phyloP scores from a whole-genome alignment of 1,140 invertebrate genomes.

The Aplysia californica region DNA sequence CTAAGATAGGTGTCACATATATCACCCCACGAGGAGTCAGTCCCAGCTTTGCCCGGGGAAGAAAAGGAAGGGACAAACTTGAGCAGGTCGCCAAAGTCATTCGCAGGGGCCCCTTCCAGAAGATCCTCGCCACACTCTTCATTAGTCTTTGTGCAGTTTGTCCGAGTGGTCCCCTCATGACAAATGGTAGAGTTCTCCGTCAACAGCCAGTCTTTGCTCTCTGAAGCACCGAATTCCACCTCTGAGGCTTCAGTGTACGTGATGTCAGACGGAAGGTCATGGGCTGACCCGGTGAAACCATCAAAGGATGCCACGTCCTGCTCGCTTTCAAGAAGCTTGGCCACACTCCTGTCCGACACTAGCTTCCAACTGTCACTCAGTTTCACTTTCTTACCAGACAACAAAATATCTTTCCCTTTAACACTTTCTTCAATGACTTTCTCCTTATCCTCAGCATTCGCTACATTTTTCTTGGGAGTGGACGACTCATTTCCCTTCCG shows the following conservation, averaged over 20 bases:
- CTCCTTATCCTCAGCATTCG: too few species aligned
- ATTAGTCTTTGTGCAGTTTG: background rate
- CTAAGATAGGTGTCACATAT: conserved; percentile 26
- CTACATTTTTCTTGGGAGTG: too few species aligned
- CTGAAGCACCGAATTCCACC: conserved; percentile 21
- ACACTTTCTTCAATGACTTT: too few species aligned
- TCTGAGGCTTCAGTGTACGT: conserved; percentile 26
- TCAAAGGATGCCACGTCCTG: conserved; percentile 21
- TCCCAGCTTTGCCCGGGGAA: conserved; percentile 30
- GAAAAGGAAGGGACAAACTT: conserved; percentile 21
- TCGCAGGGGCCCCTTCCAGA: background rate
- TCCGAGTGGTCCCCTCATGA: too few species aligned
- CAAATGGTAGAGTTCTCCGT: too few species aligned
- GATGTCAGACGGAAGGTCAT: conserved; percentile 23
- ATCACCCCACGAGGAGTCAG: conserved; percentile 36
- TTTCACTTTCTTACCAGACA: too few species aligned
- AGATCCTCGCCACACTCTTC: conserved; percentile 7
- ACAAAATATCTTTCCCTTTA: too few species aligned
- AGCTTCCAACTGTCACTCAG: too few species aligned
- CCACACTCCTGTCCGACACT: too few species aligned
- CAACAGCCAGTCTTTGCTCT: background rate
- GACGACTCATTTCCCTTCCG: too few species aligned
- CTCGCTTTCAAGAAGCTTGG: too few species aligned
- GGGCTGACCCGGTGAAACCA: conserved; percentile 14
- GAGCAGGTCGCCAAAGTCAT: background rate